These are phyloP conservation scores for Tenebrosternarchus preto DNA, from an alignment of 2,113 vertebrate genomes.

Conservation along the genomic window DNA sequence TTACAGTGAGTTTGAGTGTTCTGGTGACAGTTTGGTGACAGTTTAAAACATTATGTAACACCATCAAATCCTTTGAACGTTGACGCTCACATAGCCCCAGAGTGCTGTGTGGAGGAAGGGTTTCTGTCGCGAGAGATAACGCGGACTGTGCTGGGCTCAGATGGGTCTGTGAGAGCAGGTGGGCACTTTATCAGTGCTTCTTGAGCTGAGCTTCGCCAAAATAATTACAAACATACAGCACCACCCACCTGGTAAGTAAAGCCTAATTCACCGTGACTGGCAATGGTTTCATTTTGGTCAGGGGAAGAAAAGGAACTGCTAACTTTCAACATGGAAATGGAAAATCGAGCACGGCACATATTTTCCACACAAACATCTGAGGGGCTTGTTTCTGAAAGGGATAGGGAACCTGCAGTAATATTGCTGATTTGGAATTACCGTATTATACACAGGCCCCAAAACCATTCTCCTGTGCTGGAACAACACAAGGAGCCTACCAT, in stretches of 20 bases:
- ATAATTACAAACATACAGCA: constrained; percentile 62
- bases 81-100: neutral
- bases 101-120: constrained; percentile 23
- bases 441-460: neutral
- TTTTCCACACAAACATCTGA: neutral
- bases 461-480: neutral
- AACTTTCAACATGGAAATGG: constrained; percentile 5
- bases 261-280: constrained; percentile 62
- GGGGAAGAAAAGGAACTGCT: neutral
- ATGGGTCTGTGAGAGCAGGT: constrained; percentile 49
- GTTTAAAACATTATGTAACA: constrained; percentile 5
- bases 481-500: neutral
- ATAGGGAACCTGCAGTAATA: neutral
- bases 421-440: neutral
- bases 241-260: constrained; percentile 50
- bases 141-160: constrained; percentile 32
- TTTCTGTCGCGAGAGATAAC: constrained; percentile 37
- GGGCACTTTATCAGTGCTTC: constrained; percentile 55
- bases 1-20: constrained; percentile 15
- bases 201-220: constrained; percentile 57
- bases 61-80: constrained; percentile 32
- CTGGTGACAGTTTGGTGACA: neutral
- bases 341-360: neutral
- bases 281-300: neutral
- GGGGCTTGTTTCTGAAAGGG: neutral